Percentiles rank a stretch among this genome's conserved stretches.
phyloP scores from a whole-genome alignment of 2,888 invertebrate species.

The Drosophila borborema region DNA sequence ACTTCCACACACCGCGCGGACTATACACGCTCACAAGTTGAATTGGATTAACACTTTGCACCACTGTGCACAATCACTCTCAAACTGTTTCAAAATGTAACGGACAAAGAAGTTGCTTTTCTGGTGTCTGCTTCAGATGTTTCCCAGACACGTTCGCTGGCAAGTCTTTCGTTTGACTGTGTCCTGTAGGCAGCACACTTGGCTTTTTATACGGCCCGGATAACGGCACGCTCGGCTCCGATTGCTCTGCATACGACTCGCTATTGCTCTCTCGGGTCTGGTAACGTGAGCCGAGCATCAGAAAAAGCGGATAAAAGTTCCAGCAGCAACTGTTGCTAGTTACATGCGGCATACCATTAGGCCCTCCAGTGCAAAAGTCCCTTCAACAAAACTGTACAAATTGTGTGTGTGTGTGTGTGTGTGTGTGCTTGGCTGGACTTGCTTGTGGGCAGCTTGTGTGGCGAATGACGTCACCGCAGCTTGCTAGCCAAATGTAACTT shows the following conservation, averaged over 20 bases:
- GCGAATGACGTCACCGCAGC: constrained; percentile 77
- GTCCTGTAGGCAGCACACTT: constrained; percentile 57
- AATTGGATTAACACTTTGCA: constrained; percentile 43
- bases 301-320: constrained; percentile 44
- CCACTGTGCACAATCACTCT: constrained; percentile 36
- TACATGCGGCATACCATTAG: constrained; percentile 61
- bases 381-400: constrained; percentile 4
- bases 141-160: constrained; percentile 45
- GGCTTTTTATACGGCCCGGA: constrained; percentile 74
- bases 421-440: constrained; percentile 35
- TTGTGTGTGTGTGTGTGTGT: constrained; percentile 15
- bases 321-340: constrained; percentile 73
- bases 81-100: constrained; percentile 49
- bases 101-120: constrained; percentile 16
- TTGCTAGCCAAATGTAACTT: constrained; percentile 45
- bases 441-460: constrained; percentile 56
- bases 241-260: constrained; percentile 37
- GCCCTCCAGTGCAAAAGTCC: constrained; percentile 11
- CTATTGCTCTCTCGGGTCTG: constrained; percentile 57
- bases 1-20: constrained; percentile 8
- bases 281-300: constrained; percentile 29
- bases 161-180: constrained; percentile 73
- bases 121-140: constrained; percentile 6
- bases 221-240: constrained; percentile 26
- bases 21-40: constrained; percentile 28